A percentile compares a stretch with the other conserved stretches of the same genome.
Evolutionary conservation across 2,113 vertebrate species (phyloP).

Genomic region (Hippocampus guttulatus): DNA sequence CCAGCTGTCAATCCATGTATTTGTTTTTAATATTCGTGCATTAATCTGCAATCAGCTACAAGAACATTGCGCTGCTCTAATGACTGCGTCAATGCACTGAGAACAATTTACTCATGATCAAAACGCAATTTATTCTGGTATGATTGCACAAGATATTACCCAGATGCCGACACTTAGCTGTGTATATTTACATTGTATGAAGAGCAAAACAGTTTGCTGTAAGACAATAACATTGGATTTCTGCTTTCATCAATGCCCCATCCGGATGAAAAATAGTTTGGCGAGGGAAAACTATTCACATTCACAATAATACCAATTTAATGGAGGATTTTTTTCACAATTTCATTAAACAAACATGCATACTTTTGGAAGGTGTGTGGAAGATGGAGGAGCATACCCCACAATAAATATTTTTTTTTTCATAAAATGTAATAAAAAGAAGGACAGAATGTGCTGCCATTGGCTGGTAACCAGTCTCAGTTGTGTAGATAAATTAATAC

Average conservation of each 20-base stretch:
- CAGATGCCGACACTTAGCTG: conserved; percentile 48
- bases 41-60: conserved; percentile 32
- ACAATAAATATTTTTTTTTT: neutral
- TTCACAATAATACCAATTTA: too few species aligned
- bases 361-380: neutral
- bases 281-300: neutral
- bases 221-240: neutral
- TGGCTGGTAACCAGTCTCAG: neutral
- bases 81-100: conserved; percentile 51
- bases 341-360: neutral
- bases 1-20: conserved; percentile 14
- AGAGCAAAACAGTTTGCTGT: conserved; percentile 9
- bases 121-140: conserved; percentile 32
- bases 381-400: neutral
- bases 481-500: too few species aligned
- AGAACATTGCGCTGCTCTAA: conserved; percentile 46
- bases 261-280: neutral
- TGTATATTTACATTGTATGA: conserved; percentile 24
- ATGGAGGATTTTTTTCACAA: neutral
- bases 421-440: neutral
- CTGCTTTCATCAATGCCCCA: neutral
- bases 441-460: neutral
- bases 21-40: conserved; percentile 25
- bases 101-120: conserved; percentile 53
- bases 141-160: conserved; percentile 35